Conservation (phyloP, 2,888 invertebrate species). For the Mystacides longicornis region DNA sequence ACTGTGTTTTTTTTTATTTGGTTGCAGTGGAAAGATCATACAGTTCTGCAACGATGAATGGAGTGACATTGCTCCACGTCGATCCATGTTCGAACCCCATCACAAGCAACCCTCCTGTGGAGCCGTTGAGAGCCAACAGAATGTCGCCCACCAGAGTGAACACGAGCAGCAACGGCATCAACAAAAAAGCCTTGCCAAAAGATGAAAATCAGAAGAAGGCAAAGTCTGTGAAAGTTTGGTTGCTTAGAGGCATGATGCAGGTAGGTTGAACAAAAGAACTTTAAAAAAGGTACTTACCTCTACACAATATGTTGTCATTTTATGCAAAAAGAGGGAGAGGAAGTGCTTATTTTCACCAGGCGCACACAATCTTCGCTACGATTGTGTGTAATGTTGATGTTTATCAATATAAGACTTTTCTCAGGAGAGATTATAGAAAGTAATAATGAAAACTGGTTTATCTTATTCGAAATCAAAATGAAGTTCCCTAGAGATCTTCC, state of each 20-base stretch:
- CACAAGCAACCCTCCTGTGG: slow-evolving; percentile 31
- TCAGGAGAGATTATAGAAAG: no score
- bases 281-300: no score
- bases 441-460: no score
- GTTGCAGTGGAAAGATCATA: slow-evolving; percentile 38
- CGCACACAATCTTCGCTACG: no score
- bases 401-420: no score
- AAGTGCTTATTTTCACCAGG: no score
- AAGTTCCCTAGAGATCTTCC: no score
- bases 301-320: no score
- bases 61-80: slow-evolving; percentile 27
- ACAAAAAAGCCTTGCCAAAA: slow-evolving; percentile 21
- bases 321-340: no score
- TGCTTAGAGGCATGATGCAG: slow-evolving; percentile 35
- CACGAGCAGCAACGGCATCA: slow-evolving; percentile 23
- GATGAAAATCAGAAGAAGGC: slow-evolving; percentile 19
- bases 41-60: slow-evolving; percentile 31
- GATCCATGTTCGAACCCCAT: slow-evolving; percentile 20
- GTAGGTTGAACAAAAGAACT: no score
- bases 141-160: slow-evolving; percentile 15
- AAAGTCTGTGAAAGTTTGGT: slow-evolving; percentile 34
- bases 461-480: no score
- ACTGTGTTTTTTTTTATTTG: not conserved
- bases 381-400: no score
- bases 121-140: slow-evolving; percentile 36